Conservation (phyloP, 1,140 invertebrate genomes). For the Achatina immaculata region DNA sequence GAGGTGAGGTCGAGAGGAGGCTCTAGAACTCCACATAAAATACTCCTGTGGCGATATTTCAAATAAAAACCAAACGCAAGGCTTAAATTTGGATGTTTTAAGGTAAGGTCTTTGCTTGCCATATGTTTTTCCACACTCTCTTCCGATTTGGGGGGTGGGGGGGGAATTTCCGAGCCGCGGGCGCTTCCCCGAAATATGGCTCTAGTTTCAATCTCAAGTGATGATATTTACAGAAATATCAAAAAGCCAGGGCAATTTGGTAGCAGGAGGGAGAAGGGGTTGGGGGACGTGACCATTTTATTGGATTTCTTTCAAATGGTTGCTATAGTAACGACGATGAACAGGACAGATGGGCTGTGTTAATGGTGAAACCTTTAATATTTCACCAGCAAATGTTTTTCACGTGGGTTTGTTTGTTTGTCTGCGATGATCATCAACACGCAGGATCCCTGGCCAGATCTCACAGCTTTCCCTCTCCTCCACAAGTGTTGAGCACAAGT, state of each 20-base stretch:
- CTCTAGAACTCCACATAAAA: neutral
- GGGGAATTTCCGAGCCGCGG: neutral
- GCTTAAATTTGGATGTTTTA: neutral
- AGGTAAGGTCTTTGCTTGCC: neutral
- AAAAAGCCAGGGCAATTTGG: slow-evolving; percentile 23
- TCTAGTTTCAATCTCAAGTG: slow-evolving; percentile 22
- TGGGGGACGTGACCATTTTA: slow-evolving; percentile 15
- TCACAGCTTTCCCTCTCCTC: too few relatives aligned
- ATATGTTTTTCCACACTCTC: neutral
- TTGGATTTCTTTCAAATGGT: slow-evolving; percentile 23
- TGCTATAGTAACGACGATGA: slow-evolving; percentile 12
- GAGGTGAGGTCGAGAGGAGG: neutral
- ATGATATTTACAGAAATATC: slow-evolving; percentile 33
- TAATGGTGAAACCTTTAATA: neutral
- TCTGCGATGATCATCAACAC: neutral
- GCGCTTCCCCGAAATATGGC: neutral
- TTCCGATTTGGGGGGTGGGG: too few relatives aligned
- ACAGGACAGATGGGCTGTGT: slow-evolving; percentile 16
- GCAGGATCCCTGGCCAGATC: too few relatives aligned
- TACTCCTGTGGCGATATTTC: neutral
- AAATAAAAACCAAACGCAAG: neutral
- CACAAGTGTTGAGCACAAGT: too few relatives aligned
- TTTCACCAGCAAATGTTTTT: neutral
- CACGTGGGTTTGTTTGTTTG: neutral
- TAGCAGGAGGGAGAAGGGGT: neutral